phyloP scores from a whole-genome alignment of 2,888 invertebrate genomes.

The Troides aeacus region DNA sequence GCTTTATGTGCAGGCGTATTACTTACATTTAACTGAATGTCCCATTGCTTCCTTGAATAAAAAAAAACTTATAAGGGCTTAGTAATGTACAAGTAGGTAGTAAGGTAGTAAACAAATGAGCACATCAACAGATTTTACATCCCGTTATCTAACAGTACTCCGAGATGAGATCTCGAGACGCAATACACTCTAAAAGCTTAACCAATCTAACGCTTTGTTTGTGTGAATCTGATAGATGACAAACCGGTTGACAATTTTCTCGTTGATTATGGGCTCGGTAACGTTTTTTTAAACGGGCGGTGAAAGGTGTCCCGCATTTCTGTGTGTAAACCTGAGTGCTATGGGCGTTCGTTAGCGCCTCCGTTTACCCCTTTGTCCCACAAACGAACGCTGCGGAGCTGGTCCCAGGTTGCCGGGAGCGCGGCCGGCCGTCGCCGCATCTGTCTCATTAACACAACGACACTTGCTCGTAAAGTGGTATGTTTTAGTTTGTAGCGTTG shows the following conservation, averaged over 20 bases:
- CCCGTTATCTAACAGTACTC: constrained; percentile 10
- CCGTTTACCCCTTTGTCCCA: constrained; percentile 32
- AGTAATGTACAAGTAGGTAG: too few relatives aligned
- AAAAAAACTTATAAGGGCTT: too few relatives aligned
- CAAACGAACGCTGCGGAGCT: constrained; percentile 28
- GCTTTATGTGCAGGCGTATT: too few relatives aligned
- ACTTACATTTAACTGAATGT: too few relatives aligned
- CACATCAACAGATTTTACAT: too few relatives aligned
- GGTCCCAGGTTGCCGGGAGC: constrained; percentile 26
- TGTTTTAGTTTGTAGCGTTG: constrained; percentile 17
- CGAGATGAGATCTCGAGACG: constrained; percentile 1
- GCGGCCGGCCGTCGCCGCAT: constrained; percentile 34
- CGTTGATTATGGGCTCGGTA: constrained; percentile 13
- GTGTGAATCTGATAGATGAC: constrained; percentile 14
- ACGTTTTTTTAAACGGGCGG: constrained; percentile 1
- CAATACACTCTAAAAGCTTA: constrained; percentile 24
- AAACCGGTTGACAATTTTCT: constrained; percentile 25
- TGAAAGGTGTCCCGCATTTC: constrained; percentile 25
- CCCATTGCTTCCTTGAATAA: too few relatives aligned
- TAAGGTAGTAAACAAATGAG: too few relatives aligned
- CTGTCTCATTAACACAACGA: constrained; percentile 40
- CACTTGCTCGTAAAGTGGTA: constrained; percentile 33
- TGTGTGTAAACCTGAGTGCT: constrained; percentile 17
- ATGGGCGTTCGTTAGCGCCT: constrained; percentile 30
- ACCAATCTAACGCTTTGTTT: constrained; percentile 15